phyloP scores from a whole-genome alignment of 2,888 invertebrate species.

The Epistrophe eligans region DNA sequence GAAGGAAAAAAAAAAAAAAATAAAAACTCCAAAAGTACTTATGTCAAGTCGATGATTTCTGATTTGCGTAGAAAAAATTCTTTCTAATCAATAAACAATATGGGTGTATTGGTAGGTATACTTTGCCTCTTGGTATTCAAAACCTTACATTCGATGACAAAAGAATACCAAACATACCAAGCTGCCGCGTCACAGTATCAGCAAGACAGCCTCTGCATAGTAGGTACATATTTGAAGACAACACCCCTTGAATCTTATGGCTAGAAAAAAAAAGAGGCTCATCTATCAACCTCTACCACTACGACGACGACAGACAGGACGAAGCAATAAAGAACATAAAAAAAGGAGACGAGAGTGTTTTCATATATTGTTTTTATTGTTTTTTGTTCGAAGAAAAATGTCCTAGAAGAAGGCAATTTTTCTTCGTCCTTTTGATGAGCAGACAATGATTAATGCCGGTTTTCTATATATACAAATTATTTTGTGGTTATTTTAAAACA shows the following conservation, averaged over 20 bases:
- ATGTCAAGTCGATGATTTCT: conserved; percentile 43
- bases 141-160: conserved; percentile 66
- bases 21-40: conserved; percentile 1
- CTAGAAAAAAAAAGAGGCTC: conserved; percentile 42
- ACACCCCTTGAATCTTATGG: conserved; percentile 10
- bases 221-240: conserved; percentile 37
- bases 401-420: conserved; percentile 56
- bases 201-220: conserved; percentile 37
- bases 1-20: not conserved
- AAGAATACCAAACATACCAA: conserved; percentile 72
- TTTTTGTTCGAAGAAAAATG: conserved; percentile 23
- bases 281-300: conserved; percentile 63
- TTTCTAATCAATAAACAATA: conserved; percentile 61
- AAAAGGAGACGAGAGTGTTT: conserved; percentile 40
- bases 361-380: conserved; percentile 38
- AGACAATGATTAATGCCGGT: conserved; percentile 68
- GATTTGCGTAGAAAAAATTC: conserved; percentile 38
- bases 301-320: conserved; percentile 57
- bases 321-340: conserved; percentile 52
- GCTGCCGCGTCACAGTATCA: conserved; percentile 54
- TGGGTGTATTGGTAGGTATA: not conserved
- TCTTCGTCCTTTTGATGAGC: conserved; percentile 53
- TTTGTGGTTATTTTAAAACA: conserved; percentile 49
- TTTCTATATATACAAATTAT: conserved; percentile 18
- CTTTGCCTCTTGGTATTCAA: conserved; percentile 61